phyloP scores from a whole-genome alignment of 2,888 invertebrate genomes.

The Cataglyphis rosenhaueri region DNA sequence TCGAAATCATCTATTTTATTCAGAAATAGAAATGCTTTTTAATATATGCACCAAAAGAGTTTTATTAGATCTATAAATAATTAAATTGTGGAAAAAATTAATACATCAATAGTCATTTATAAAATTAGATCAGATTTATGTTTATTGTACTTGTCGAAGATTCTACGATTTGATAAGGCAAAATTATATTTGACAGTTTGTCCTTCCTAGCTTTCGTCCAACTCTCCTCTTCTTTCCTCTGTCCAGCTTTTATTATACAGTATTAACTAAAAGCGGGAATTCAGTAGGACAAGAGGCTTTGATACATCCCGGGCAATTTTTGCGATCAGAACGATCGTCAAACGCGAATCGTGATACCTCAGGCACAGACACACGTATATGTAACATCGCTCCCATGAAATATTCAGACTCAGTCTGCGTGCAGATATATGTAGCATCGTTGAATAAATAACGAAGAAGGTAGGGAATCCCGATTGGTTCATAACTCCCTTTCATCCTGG shows the following conservation, averaged over 20 bases:
- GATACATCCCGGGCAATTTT: slow-evolving; percentile 59
- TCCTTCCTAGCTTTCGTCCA: background rate
- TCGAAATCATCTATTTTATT: background rate
- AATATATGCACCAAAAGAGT: background rate
- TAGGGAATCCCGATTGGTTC: slow-evolving; percentile 68
- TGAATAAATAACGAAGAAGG: slow-evolving; percentile 72
- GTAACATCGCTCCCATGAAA: slow-evolving; percentile 68
- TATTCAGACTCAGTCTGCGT: slow-evolving; percentile 68
- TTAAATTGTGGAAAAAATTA: background rate
- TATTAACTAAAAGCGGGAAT: slow-evolving; percentile 16
- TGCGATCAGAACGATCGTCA: slow-evolving; percentile 67
- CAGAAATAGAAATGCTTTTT: background rate
- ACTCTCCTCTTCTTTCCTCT: background rate
- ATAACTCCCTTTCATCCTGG: slow-evolving; percentile 67
- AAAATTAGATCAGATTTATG: background rate
- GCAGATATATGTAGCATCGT: slow-evolving; percentile 65
- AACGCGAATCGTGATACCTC: slow-evolving; percentile 50
- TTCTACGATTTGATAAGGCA: background rate
- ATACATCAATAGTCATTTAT: background rate
- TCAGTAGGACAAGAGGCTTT: slow-evolving; percentile 35
- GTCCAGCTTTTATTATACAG: slow-evolving; percentile 15
- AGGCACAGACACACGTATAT: slow-evolving; percentile 62
- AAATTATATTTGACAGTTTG: slow-evolving; percentile 21
- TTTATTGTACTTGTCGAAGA: background rate
- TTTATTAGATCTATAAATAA: background rate